A percentile compares a stretch with the other conserved stretches of the same genome.
phyloP scores from a whole-genome alignment of 2,797 vertebrate species.

The Notamacropus eugenii region DNA sequence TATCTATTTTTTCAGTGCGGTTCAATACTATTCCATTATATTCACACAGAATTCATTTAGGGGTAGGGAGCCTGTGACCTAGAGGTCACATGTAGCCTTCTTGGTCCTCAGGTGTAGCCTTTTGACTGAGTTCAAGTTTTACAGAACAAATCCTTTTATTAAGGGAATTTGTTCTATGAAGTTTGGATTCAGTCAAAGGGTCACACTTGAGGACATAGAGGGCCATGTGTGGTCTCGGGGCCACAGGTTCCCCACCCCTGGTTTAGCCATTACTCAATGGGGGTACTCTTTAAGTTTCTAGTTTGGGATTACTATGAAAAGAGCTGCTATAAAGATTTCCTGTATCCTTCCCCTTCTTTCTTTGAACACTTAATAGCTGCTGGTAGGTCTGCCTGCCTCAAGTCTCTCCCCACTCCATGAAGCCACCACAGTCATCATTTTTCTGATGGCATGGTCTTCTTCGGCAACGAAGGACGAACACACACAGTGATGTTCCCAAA shows the following conservation, averaged over 20 bases:
- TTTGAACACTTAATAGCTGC: background rate
- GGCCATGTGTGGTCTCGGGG: too few species aligned
- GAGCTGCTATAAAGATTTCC: background rate
- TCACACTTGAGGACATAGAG: too few species aligned
- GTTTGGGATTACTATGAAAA: background rate
- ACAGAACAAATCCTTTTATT: too few species aligned
- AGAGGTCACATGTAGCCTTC: too few species aligned
- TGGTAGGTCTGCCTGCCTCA: background rate
- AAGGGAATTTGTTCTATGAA: too few species aligned
- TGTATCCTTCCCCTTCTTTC: constrained; percentile 4
- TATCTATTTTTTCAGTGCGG: background rate
- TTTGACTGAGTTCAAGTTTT: too few species aligned
- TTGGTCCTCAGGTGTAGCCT: too few species aligned
- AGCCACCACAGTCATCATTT: background rate
- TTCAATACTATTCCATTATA: background rate
- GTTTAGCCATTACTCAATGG: background rate
- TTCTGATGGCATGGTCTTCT: too few species aligned
- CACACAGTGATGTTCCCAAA: background rate
- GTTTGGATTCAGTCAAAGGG: too few species aligned
- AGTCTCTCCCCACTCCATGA: background rate
- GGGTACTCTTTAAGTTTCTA: background rate
- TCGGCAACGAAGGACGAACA: too few species aligned
- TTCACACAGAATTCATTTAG: background rate
- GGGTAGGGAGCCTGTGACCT: too few species aligned
- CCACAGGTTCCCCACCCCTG: too few species aligned